Base-by-base conservation (phyloP, 2,797 vertebrate species). In the Leuciscus waleckii region DNA sequence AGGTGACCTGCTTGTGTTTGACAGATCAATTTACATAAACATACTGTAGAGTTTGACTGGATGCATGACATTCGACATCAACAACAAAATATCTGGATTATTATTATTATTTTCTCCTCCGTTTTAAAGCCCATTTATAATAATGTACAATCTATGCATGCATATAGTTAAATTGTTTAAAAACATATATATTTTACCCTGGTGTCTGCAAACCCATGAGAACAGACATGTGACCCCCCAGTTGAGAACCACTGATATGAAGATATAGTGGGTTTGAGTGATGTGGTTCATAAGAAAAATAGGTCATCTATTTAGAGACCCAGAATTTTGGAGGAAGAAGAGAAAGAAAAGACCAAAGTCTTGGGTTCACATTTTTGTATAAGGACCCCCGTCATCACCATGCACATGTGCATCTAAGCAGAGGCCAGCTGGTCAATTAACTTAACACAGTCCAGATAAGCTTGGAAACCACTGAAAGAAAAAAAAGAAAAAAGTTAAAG, bases 361-460 rank as follows among this genome's bases (percentile, higher is more conserved):
- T 70, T 26, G 35, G 29, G 5, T 54, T 81, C 37, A 41, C n/a
- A 74, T 74, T 73, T 82, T 23, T n/a, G 70, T 49, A 23, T 79
- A 35, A 49, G 26, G 61, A 65, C 39, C 54, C 26, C 56, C 1
- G 21, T 43, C 32, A 73, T 35, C 80, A 39, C 46, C 3, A 23
- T 26, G 29, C 41, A 17, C 19, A 43, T 58, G 39, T 43, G 54
- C 26, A 82, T 43, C 3, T 41, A 79, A 32, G 61, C 26, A 79
- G 11, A 49, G 26, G 56, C 37, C 70, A 29, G 19, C n/a, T 74
- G 68, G 67, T 56, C 69, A 74, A 35, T 63, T 61, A 83, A 65
- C 70, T 49, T 83, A 49, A 83, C 29, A 83, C 58, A 75, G 70
- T 75, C 70, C 56, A 75, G 70, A 75, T 49, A 41, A 75, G 39